A percentile compares a stretch with the other conserved stretches of the same genome.
These are phyloP conservation scores for Panagrolaimus sp. DNA, from an alignment of 1,140 invertebrate genomes.

Conservation along the genomic window DNA sequence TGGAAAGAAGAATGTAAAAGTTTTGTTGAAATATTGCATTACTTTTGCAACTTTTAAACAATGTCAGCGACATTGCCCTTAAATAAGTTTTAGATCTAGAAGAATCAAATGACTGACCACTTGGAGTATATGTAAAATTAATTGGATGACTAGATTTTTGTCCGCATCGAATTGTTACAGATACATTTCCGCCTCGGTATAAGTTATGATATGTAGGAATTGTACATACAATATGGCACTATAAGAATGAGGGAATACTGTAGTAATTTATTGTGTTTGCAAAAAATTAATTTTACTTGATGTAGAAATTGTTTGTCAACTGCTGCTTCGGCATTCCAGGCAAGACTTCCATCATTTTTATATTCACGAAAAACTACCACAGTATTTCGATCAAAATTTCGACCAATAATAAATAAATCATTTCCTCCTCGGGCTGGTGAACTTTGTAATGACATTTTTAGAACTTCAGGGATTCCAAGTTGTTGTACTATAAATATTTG, in stretches of 20 bases:
- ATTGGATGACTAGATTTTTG: conserved; percentile 81
- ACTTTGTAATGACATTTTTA: conserved; percentile 77
- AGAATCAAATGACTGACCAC: too few species aligned
- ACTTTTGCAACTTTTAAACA: too few species aligned
- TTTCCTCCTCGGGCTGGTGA: conserved; percentile 72
- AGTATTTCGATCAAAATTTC: conserved; percentile 92
- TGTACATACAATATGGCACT: conserved; percentile 87
- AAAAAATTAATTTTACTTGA: conserved; percentile 46
- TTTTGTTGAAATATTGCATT: too few species aligned
- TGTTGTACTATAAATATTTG: conserved; percentile 72
- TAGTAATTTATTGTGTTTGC: conserved; percentile 29
- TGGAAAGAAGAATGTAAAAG: too few species aligned
- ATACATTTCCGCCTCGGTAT: conserved; percentile 67
- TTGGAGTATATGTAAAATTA: conserved; percentile 69
- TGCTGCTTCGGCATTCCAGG: conserved; percentile 60
- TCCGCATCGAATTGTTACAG: conserved; percentile 71
- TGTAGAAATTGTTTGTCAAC: conserved; percentile 62
- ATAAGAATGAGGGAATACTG: conserved; percentile 53
- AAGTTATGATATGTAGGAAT: conserved; percentile 73
- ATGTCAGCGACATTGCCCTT: too few species aligned
- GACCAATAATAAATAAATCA: conserved; percentile 86
- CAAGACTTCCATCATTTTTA: conserved; percentile 38
- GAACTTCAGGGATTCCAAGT: conserved; percentile 86
- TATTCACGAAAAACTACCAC: conserved; percentile 74
- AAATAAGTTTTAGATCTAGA: too few species aligned